Base-by-base conservation (phyloP, 2,888 invertebrate species). In the Exocentrus adspersus region DNA sequence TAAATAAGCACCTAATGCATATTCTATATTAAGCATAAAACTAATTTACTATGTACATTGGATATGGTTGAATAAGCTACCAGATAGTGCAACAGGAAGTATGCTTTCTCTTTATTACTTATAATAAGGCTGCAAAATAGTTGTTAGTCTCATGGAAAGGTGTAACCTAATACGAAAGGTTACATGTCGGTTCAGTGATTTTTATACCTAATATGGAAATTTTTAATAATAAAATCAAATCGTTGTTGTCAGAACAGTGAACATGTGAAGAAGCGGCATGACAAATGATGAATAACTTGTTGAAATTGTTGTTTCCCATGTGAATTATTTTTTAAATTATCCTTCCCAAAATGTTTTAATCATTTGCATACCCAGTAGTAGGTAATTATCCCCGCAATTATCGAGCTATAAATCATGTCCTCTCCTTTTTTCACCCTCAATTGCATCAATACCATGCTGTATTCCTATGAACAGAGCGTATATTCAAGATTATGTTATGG, bases 401-500 rank as follows among this genome's bases (percentile, higher is more conserved):
- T 24, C 7, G 24, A 4, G 37, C n/a, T 3, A 37, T n/a, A 37
- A 37, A 37, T 37, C 37, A n/a, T 37, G 12, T 37, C n/a, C n/a
- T 37, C 37, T 37, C 37, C 37, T 37, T 37, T 9, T 24, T 37
- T 37, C 12, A 10, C n/a, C 32, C 32, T 32, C 32, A 5, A 10
- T 10, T 12, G 37, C 14, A 1, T 4, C n/a, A n/a, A 12, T 12
- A n/a, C n/a, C 37, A 7, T 52, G 37, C n/a, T n/a, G n/a, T n/a
- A n/a, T n/a, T n/a, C n/a, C n/a, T 52, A 32, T 52, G 9, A 37
- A 53, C 12, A 21, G 16, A 12, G 30, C 16, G 17, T 51, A 51
- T 51, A 48, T 17, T 43, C 59, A 41, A 56, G 62, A 54, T 59
- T 51, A 21, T 61, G 70, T 65, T 68, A 70, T 67, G 72, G 64